phyloP scores from a whole-genome alignment of 1,140 invertebrate genomes.

The Polyergus mexicanus region DNA sequence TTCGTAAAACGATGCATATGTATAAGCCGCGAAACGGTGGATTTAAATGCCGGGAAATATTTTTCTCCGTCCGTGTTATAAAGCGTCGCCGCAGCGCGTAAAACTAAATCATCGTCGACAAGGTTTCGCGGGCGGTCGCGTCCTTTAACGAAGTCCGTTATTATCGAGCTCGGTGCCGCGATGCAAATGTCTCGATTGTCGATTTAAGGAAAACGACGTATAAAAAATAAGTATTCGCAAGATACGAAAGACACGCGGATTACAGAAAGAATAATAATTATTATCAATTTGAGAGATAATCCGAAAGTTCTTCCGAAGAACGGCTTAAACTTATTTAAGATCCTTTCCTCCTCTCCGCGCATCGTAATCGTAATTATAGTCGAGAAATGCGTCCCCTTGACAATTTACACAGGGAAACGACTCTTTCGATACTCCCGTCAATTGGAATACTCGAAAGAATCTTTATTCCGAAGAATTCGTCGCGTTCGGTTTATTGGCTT shows the following conservation, averaged over 20 bases:
- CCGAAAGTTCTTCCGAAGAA: background rate
- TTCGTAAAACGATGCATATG: conserved; percentile 65
- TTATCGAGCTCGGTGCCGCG: conserved; percentile 24
- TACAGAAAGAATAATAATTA: background rate
- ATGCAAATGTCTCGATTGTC: conserved; percentile 34
- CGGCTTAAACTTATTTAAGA: background rate
- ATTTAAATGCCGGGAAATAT: conserved; percentile 62
- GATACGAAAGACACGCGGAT: background rate
- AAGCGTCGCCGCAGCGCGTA: conserved; percentile 38
- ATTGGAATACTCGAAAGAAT: background rate
- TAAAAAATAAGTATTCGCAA: background rate
- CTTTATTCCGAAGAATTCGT: conserved; percentile 12
- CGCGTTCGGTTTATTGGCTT: conserved; percentile 33
- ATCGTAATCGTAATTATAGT: background rate
- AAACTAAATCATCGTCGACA: conserved; percentile 55
- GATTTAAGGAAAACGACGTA: background rate
- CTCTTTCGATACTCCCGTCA: too few relatives aligned
- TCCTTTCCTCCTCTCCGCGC: background rate
- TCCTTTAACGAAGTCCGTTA: conserved; percentile 45
- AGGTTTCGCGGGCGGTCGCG: conserved; percentile 18
- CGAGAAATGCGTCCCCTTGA: background rate
- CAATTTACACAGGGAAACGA: too few relatives aligned
- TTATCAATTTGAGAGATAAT: background rate
- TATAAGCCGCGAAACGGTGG: conserved; percentile 59
- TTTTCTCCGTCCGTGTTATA: conserved; percentile 52